Evolutionary conservation across 1,140 invertebrate species (phyloP).

Genomic region (Lysiphlebus fabarum): DNA sequence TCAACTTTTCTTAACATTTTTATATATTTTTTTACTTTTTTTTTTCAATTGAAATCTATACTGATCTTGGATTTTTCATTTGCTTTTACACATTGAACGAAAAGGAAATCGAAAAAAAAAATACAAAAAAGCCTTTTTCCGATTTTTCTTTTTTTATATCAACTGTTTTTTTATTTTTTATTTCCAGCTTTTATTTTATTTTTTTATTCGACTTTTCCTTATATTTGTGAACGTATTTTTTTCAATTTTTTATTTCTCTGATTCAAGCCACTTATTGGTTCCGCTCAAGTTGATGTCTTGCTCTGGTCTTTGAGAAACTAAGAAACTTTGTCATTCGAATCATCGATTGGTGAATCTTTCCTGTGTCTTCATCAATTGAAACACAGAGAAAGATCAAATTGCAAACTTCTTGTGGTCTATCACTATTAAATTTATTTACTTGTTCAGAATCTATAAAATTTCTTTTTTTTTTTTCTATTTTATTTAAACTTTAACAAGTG

Average conservation of each 20-base stretch:
- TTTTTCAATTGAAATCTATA: conserved; percentile 18
- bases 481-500: no score
- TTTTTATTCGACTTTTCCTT: not conserved
- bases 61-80: conserved; percentile 17
- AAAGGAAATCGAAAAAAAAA: conserved; percentile 16
- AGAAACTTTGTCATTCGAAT: conserved; percentile 8
- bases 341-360: not conserved
- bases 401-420: no score
- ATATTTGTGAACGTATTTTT: not conserved
- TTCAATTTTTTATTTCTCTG: no score
- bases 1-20: no score
- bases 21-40: no score
- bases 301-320: conserved; percentile 12
- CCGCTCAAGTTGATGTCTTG: conserved; percentile 19
- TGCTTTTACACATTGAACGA: conserved; percentile 8
- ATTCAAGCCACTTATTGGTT: conserved; percentile 25
- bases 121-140: not conserved
- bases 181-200: not conserved
- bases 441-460: no score
- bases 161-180: not conserved
- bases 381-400: no score
- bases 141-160: not conserved
- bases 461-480: no score
- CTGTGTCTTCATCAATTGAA: not conserved
- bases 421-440: no score